Conservation (phyloP, 2,888 invertebrate genomes). For the Ennomos fuscantarius region DNA sequence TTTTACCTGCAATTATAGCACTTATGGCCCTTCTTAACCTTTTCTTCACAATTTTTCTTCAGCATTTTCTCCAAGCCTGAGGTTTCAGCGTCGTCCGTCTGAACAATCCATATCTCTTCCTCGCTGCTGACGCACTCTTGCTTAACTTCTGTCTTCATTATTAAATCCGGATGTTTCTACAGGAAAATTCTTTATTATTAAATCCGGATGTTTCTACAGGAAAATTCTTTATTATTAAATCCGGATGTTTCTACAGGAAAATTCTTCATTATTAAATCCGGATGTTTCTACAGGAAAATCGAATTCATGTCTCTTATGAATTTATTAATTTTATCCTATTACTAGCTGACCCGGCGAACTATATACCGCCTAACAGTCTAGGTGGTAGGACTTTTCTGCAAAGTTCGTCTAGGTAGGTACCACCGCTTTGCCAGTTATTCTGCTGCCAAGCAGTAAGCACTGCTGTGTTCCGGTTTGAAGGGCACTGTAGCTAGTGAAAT, state of each 20-base stretch:
- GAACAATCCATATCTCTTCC: conserved; percentile 79
- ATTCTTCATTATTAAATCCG: conserved; percentile 46
- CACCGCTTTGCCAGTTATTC: too few species aligned
- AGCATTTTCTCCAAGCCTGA: conserved; percentile 55
- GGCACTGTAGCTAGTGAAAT: too few species aligned
- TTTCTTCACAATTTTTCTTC: conserved; percentile 29
- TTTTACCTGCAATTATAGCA: conserved; percentile 66
- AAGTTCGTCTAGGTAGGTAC: too few species aligned
- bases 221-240: conserved; percentile 46
- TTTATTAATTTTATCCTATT: too few species aligned
- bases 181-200: conserved; percentile 46
- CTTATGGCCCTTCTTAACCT: conserved; percentile 49
- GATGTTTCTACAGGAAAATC: conserved; percentile 28
- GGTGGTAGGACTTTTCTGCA: too few species aligned
- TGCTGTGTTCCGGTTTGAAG: too few species aligned
- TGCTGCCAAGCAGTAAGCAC: too few species aligned
- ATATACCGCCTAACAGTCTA: too few species aligned
- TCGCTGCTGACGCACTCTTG: conserved; percentile 70
- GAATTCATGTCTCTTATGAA: too few species aligned
- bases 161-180: conserved; percentile 32
- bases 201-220: conserved; percentile 31
- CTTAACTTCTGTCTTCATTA: conserved; percentile 68
- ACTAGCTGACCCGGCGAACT: too few species aligned
- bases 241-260: conserved; percentile 29
- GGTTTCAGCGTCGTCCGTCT: conserved; percentile 63